phyloP scores from a whole-genome alignment of 2,797 vertebrate species.

The Sorex maritimensis region DNA sequence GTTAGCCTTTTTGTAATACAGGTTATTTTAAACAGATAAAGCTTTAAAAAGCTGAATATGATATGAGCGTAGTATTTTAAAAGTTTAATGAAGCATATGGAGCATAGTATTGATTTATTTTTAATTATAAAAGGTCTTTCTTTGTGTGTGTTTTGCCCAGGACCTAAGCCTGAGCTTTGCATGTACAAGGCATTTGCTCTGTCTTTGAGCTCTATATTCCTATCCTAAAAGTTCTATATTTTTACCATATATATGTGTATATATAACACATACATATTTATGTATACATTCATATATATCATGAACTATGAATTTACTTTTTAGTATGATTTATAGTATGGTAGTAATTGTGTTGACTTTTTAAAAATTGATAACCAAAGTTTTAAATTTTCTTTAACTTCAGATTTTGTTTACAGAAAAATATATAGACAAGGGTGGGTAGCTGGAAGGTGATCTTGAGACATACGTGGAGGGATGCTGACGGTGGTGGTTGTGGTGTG shows the following conservation, averaged over 20 bases:
- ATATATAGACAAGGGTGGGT: background rate
- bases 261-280: no score
- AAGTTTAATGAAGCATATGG: background rate
- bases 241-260: constrained; percentile 48
- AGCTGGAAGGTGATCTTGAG: background rate
- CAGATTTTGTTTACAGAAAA: constrained; percentile 20
- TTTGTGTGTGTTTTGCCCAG: background rate
- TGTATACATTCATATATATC: background rate
- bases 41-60: constrained; percentile 6
- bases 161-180: background rate
- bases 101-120: constrained; percentile 4
- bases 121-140: background rate
- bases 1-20: constrained; percentile 17
- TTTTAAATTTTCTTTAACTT: constrained; percentile 42
- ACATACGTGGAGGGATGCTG: no score
- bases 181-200: no score
- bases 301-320: constrained; percentile 50
- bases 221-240: background rate
- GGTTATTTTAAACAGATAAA: constrained; percentile 58
- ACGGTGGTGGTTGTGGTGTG: no score
- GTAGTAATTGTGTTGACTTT: constrained; percentile 55
- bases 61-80: background rate
- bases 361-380: constrained; percentile 44
- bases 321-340: constrained; percentile 47
- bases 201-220: no score